These are phyloP conservation scores for Hipparchia sbordonii DNA, from an alignment of 2,888 invertebrate species.

Conservation along the genomic window DNA sequence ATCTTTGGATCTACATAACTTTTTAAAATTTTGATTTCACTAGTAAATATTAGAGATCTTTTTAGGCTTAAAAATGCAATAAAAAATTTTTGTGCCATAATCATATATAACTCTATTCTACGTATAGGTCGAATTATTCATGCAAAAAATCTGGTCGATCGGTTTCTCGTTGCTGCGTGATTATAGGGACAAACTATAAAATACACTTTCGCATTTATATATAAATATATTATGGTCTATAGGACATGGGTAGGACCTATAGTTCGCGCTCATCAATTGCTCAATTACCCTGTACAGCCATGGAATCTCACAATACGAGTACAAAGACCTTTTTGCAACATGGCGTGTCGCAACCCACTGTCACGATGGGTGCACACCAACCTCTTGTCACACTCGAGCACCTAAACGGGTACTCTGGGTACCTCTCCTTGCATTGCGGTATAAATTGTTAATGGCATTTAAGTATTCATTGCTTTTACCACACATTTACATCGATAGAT, in stretches of 20 bases:
- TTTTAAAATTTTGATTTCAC: too few species aligned
- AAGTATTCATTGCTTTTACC: not conserved
- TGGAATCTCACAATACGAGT: constrained; percentile 33
- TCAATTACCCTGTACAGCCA: constrained; percentile 30
- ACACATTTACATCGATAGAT: too few species aligned
- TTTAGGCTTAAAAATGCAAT: too few species aligned
- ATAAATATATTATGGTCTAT: not conserved
- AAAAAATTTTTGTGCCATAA: too few species aligned
- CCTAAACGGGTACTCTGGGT: constrained; percentile 11
- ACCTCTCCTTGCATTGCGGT: constrained; percentile 3
- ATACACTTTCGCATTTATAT: too few species aligned
- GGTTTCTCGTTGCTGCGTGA: too few species aligned
- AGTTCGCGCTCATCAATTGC: constrained; percentile 9
- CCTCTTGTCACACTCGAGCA: constrained; percentile 63
- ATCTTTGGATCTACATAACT: too few species aligned
- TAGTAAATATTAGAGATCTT: too few species aligned
- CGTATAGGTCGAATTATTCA: too few species aligned
- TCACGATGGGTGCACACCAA: constrained; percentile 62
- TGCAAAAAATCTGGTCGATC: too few species aligned
- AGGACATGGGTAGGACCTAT: not conserved
- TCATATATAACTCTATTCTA: too few species aligned
- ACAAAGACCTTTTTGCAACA: constrained; percentile 48
- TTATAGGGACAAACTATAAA: too few species aligned
- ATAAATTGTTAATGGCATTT: constrained; percentile 5
- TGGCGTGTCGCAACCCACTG: constrained; percentile 51